A percentile compares a stretch with the other conserved stretches of the same genome.
Conservation (phyloP, 2,888 invertebrate genomes). For the Matsumyia berberina region DNA sequence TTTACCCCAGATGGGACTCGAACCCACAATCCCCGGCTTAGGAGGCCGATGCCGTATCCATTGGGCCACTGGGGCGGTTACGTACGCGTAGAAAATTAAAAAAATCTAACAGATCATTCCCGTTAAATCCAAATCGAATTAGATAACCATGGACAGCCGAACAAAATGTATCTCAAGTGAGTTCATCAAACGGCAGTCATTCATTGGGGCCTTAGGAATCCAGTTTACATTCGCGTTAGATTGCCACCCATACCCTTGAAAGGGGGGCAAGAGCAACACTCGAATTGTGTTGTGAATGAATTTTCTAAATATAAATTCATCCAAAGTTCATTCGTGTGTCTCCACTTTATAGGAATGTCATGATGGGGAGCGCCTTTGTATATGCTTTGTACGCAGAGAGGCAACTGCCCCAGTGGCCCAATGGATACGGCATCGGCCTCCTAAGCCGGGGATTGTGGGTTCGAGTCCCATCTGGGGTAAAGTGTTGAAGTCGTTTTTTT, state of each 20-base stretch:
- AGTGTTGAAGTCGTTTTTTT: conserved; percentile 45
- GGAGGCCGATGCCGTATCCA: conserved; percentile 81
- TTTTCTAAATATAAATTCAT: conserved; percentile 48
- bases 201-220: too few relatives aligned
- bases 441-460: conserved; percentile 81
- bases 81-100: conserved; percentile 13
- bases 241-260: not conserved
- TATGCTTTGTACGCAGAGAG: not conserved
- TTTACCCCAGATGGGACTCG: conserved; percentile 80
- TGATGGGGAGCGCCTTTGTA: too few relatives aligned
- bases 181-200: too few relatives aligned
- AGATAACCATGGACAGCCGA: too few relatives aligned
- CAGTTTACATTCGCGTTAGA: too few relatives aligned
- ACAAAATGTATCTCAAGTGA: too few relatives aligned
- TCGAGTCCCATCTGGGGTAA: conserved; percentile 81
- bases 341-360: too few relatives aligned
- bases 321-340: not conserved
- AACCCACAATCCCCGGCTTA: conserved; percentile 82
- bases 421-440: conserved; percentile 81
- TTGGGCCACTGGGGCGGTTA: conserved; percentile 79
- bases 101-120: too few relatives aligned
- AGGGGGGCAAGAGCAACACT: not conserved
- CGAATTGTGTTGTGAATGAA: conserved; percentile 11
- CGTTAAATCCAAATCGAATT: too few relatives aligned
- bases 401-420: conserved; percentile 79